phyloP scores from a whole-genome alignment of 1,140 invertebrate genomes.

The Zaprionus davidi region DNA sequence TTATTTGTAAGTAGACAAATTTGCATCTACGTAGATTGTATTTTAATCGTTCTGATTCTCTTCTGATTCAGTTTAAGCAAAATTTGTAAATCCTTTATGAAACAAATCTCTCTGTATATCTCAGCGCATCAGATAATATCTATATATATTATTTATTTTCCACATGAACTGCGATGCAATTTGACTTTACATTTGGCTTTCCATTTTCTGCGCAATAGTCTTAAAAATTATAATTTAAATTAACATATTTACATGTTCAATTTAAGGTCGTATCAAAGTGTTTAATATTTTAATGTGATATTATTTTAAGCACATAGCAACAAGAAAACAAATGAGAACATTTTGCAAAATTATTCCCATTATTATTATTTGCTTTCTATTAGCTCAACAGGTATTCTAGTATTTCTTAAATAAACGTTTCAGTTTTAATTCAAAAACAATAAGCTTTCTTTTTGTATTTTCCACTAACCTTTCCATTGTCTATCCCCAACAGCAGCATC shows the following conservation, averaged over 20 bases:
- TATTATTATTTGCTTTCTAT: slow-evolving; percentile 40
- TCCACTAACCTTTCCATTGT: background rate
- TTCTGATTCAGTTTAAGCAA: slow-evolving; percentile 33
- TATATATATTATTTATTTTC: slow-evolving; percentile 15
- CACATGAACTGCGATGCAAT: slow-evolving; percentile 6
- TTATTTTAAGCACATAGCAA: slow-evolving; percentile 77
- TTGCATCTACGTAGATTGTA: slow-evolving; percentile 22
- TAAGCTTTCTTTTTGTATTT: background rate
- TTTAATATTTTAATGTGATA: slow-evolving; percentile 77
- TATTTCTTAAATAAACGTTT: slow-evolving; percentile 59
- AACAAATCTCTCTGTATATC: slow-evolving; percentile 43
- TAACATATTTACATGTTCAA: slow-evolving; percentile 18
- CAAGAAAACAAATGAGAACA: slow-evolving; percentile 24
- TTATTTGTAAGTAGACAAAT: slow-evolving; percentile 43
- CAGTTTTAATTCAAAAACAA: slow-evolving; percentile 23
- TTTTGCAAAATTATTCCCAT: slow-evolving; percentile 9
- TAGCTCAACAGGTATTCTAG: slow-evolving; percentile 41
- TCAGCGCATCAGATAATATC: slow-evolving; percentile 38
- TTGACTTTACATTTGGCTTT: slow-evolving; percentile 28
- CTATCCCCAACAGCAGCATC: slow-evolving; percentile 41
- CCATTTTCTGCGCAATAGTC: slow-evolving; percentile 40
- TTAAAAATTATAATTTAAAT: slow-evolving; percentile 31
- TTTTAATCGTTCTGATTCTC: slow-evolving; percentile 30
- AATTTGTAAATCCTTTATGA: slow-evolving; percentile 11
- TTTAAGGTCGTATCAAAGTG: slow-evolving; percentile 57